phyloP scores from a whole-genome alignment of 2,888 invertebrate species.

The Lepidocyrtoides sp. region DNA sequence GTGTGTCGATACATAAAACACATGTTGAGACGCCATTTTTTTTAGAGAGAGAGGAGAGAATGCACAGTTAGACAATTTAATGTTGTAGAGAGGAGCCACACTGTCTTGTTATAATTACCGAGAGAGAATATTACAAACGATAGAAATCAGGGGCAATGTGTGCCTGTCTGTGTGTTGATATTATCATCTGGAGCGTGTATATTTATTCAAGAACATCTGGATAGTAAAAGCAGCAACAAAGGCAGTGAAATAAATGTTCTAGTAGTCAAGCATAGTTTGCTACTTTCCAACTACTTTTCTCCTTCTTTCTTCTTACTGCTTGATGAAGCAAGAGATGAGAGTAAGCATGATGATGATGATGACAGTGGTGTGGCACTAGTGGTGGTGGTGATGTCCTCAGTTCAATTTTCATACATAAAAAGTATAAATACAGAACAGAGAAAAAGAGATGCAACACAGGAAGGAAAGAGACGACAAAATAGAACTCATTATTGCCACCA shows the following conservation, averaged over 20 bases:
- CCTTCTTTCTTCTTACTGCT: not conserved
- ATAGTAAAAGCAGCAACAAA: not conserved
- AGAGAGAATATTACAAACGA: not conserved
- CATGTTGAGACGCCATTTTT: constrained; percentile 5
- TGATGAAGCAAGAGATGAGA: too few species aligned
- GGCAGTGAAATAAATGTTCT: not conserved
- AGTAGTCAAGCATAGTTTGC: not conserved
- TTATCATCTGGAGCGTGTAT: constrained; percentile 21
- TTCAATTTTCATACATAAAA: constrained; percentile 14
- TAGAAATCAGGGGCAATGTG: constrained; percentile 2
- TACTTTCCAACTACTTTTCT: not conserved
- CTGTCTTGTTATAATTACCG: constrained; percentile 44
- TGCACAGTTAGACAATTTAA: not conserved
- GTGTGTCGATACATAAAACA: not conserved
- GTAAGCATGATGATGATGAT: not conserved
- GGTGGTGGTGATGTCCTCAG: not conserved
- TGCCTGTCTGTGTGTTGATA: constrained; percentile 5
- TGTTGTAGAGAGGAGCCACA: constrained; percentile 16
- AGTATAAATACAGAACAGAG: not conserved
- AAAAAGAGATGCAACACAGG: not conserved
- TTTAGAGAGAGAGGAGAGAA: not conserved
- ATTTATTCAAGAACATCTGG: constrained; percentile 49
- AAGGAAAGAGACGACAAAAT: constrained; percentile 32
- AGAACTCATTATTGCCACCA: constrained; percentile 39
- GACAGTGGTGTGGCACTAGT: not conserved